phyloP scores from a whole-genome alignment of 2,113 vertebrate species.

The Pandion haliaetus region DNA sequence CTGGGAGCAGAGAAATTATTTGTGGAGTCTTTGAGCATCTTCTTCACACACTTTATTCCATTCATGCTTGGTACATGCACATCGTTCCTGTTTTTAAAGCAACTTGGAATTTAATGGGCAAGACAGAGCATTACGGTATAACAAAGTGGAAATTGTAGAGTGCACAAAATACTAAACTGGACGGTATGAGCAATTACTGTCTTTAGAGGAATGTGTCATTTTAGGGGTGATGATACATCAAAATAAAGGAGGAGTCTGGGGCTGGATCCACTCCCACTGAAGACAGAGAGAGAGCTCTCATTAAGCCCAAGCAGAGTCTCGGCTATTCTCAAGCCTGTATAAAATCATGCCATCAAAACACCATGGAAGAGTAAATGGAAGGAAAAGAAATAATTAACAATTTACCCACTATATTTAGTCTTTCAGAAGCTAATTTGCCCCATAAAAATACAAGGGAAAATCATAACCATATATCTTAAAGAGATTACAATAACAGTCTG shows the following conservation, averaged over 20 bases:
- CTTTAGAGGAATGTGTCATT: neutral
- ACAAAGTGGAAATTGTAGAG: neutral
- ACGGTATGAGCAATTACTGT: neutral
- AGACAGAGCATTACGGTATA: neutral
- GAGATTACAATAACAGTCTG: neutral
- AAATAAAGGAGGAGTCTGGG: neutral
- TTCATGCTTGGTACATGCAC: neutral
- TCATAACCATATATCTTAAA: neutral
- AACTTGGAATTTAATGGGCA: neutral
- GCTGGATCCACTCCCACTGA: neutral
- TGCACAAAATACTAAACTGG: neutral
- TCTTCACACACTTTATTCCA: neutral
- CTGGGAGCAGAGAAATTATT: neutral
- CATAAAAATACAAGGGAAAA: neutral
- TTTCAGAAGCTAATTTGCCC: neutral
- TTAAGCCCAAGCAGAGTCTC: neutral
- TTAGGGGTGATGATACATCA: neutral
- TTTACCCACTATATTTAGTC: neutral
- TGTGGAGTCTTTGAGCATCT: neutral
- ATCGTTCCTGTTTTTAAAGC: neutral
- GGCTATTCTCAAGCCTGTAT: neutral
- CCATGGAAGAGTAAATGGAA: neutral
- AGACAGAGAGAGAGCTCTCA: neutral
- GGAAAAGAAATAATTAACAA: neutral
- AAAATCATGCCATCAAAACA: neutral